Evolutionary conservation across 2,797 vertebrate species (phyloP), one percentile per base, ranked within the genome.

Genomic region (Ceyx erithaca): DNA sequence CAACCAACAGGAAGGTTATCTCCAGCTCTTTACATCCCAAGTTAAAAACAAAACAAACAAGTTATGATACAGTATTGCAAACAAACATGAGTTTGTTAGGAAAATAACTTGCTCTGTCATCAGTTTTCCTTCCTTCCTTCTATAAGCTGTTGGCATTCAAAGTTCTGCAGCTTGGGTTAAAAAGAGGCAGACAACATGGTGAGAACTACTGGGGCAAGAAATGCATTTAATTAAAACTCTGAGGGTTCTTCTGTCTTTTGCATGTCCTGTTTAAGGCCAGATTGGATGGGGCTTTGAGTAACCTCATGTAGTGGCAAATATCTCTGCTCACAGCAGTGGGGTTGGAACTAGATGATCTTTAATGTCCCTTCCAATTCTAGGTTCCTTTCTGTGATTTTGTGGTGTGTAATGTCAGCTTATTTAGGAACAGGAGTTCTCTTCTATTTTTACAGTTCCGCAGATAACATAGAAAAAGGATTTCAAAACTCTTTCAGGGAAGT

Each of bases 401-500:
- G 48, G 31, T 26, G 33, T 19, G 14, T 68, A 69, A 89, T 48
- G 33, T 88, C 80, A 90, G 43, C 21, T 94, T 92, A 84, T 79
- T 95, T 79, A 96, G 89, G 91, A 95, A 73, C 35, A 80, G 52
- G 82, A 15, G 17, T 59, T 59, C 70, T 69, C 57, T 93, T 89
- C 73, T 79, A 12, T 54, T 73, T 90, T 95, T 69, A 72, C 15
- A 73, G n/a, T 84, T 88, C 58, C 49, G 20, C 75, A 94, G 93
- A 89, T 55, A 89, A 79, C 51, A 88, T 52, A 82, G 81, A 86
- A 95, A 95, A 95, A 90, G 78, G 66, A 90, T 96, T 91, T 94
- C 88, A 95, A 94, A 97, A 96, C 76, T 59, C 67, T 82, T 96
- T 85, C 33, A 93, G 81, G 87, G 95, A 97, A 97, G 95, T 96